Base-by-base conservation (phyloP, 2,797 vertebrate species). In the Okamejei kenojei region DNA sequence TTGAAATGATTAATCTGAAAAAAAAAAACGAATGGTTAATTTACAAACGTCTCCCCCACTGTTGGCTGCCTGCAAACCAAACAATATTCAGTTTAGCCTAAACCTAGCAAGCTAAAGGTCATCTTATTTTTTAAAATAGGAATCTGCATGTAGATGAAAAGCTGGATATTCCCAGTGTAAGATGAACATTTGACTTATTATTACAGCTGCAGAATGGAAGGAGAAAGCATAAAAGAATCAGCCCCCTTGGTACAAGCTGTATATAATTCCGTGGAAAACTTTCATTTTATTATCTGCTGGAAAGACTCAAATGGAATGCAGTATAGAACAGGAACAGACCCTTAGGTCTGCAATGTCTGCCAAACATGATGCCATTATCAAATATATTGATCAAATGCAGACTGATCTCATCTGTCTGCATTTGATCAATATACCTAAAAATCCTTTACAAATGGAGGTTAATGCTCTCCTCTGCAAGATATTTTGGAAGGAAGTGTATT, bases 161-260 rank as follows among this genome's bases (percentile, higher is more conserved):
- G 35, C 21, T 73, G 68, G 21, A 73, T 73, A 45, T 74, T 38
- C 65, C 21, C 35, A 29, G 38, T 76, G 90, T 23, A 7, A 13
- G 26, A 35, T 91, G 90, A 74, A 74, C 45, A 54, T 74, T 76
- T 92, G 90, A 13, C 10, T 76, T 92, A 92, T 54, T 92, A 76
- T 76, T 74, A 92, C 90, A 76, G 71, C 68, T 92, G 90, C 5
- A 76, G 35, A 74, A 92, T 45, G 71, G 90, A 92, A 92, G 38
- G 90, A 54, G 23, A 26, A 54, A 54, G 90, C 38, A 91, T 74
- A 15, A 91, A 91, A 71, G 38, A 74, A 76, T 54, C 19, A 76
- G 71, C 76, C 65, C n/a, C 17, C 86, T 32, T 90, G 86, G 11
- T 90, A 63, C 32, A 38, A 90, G 65, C 32, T 35, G 63, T 90